Evolutionary conservation across 2,888 invertebrate genomes (phyloP).

Genomic region (Drosophila borealis): DNA sequence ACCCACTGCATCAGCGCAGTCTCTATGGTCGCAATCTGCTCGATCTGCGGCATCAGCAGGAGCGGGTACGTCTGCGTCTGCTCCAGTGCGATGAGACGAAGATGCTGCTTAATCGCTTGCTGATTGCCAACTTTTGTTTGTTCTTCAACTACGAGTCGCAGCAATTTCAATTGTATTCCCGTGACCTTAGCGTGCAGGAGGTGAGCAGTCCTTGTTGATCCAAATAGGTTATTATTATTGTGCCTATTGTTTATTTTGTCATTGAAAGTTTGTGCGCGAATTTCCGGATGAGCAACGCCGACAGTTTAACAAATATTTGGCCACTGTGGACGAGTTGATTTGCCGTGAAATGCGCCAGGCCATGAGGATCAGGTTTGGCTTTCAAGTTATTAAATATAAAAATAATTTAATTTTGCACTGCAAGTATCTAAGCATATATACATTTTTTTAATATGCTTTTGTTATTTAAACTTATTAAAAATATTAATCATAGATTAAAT

Average conservation of each 20-base stretch:
- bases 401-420: not conserved
- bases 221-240: constrained; percentile 11
- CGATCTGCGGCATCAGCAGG: constrained; percentile 80
- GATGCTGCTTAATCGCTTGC: constrained; percentile 73
- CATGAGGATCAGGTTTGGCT: constrained; percentile 79
- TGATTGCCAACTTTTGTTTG: constrained; percentile 81
- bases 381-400: not conserved
- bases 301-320: constrained; percentile 86
- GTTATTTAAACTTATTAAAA: too few relatives aligned
- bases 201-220: constrained; percentile 41
- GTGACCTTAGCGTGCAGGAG: constrained; percentile 74
- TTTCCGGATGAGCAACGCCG: constrained; percentile 84
- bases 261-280: constrained; percentile 70
- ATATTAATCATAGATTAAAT: too few relatives aligned
- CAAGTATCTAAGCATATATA: too few relatives aligned
- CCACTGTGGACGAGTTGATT: constrained; percentile 81
- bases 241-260: constrained; percentile 27
- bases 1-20: constrained; percentile 92
- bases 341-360: constrained; percentile 75
- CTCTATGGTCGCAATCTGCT: constrained; percentile 78
- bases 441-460: too few relatives aligned
- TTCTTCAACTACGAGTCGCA: constrained; percentile 78
- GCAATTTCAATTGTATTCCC: constrained; percentile 61
- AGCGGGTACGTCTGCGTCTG: constrained; percentile 74
- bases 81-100: constrained; percentile 80